Percentiles rank a stretch among this genome's conserved stretches.
phyloP scores from a whole-genome alignment of 2,113 vertebrate genomes.

The Excalfactoria chinensis region DNA sequence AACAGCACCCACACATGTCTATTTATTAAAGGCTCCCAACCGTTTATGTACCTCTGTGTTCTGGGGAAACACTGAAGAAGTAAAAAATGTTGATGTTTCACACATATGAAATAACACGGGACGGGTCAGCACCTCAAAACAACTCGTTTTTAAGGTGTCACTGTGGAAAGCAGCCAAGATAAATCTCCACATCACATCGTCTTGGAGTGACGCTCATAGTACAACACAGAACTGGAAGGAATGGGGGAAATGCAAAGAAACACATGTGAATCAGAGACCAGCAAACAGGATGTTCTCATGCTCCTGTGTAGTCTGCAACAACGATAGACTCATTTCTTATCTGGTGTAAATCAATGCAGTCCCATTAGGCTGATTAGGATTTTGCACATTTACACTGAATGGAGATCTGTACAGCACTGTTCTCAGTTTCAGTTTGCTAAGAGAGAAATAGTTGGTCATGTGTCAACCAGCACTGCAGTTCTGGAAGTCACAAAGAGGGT shows the following conservation, averaged over 20 bases:
- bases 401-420: neutral
- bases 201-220: constrained; percentile 35
- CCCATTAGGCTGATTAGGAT: neutral
- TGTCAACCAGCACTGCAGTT: constrained; percentile 16
- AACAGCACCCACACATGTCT: constrained; percentile 73
- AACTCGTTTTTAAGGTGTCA: constrained; percentile 73
- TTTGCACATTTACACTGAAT: neutral
- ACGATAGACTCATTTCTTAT: neutral
- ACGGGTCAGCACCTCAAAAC: constrained; percentile 73
- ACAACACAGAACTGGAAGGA: neutral
- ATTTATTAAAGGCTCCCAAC: constrained; percentile 62
- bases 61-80: constrained; percentile 61
- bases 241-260: constrained; percentile 45
- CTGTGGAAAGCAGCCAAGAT: constrained; percentile 78
- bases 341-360: neutral
- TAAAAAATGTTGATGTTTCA: constrained; percentile 70
- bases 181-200: constrained; percentile 63
- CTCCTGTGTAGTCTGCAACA: constrained; percentile 36
- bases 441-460: neutral
- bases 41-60: constrained; percentile 62
- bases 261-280: constrained; percentile 24
- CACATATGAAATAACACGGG: constrained; percentile 74
- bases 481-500: neutral
- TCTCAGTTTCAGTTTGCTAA: neutral
- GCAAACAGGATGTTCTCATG: constrained; percentile 42